Evolutionary conservation across 2,888 invertebrate species (phyloP).

Genomic region (Pseudanteris insignis): DNA sequence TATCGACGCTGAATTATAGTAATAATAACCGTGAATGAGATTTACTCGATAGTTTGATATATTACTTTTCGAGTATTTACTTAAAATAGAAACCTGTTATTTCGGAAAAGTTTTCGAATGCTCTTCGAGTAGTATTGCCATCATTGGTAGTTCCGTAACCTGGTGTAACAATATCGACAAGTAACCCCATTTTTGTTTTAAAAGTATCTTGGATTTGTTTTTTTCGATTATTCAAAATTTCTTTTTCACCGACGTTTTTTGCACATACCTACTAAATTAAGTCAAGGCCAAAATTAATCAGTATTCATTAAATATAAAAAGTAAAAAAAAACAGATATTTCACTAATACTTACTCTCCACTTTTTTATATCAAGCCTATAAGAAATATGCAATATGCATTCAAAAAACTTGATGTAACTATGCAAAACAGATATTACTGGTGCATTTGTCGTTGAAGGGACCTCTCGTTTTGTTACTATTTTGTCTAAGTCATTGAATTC

Average conservation of each 20-base stretch:
- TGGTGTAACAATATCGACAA: neutral
- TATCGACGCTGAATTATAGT: constrained; percentile 7
- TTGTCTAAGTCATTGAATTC: neutral
- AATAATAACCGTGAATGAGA: too few relatives aligned
- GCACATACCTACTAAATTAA: neutral
- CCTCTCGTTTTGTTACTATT: neutral
- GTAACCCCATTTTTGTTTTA: neutral
- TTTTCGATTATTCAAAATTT: neutral
- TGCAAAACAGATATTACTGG: neutral
- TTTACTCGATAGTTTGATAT: too few relatives aligned
- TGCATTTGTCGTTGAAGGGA: neutral
- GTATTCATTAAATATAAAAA: neutral
- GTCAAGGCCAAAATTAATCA: too few relatives aligned
- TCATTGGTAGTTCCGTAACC: constrained; percentile 1
- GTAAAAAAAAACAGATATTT: neutral
- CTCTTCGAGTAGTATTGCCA: constrained; percentile 1
- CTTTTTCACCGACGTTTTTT: neutral
- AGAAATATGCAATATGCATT: neutral
- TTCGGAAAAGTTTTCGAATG: neutral
- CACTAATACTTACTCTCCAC: neutral
- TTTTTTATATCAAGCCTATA: neutral
- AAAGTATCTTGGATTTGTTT: neutral
- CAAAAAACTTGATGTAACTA: neutral
- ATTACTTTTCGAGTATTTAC: too few relatives aligned
- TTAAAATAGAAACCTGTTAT: too few relatives aligned